Conservation (phyloP, 2,888 invertebrate genomes). For the Tenthredo livida region DNA sequence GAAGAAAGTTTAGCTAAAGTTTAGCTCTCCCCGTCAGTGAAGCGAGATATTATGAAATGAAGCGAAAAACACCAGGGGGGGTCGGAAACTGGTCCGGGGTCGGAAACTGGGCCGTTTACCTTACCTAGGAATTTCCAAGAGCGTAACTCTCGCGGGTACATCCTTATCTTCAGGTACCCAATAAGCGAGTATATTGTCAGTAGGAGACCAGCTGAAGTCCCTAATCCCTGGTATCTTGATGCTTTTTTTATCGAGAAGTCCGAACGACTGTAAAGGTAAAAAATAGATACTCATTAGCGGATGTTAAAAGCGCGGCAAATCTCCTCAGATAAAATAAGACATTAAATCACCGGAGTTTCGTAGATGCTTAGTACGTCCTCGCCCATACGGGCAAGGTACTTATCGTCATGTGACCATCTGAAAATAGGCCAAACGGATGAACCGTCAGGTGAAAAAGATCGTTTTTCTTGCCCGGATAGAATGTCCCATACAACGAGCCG, state of each 20-base stretch:
- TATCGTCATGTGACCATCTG: slow-evolving; percentile 98
- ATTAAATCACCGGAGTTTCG: slow-evolving; percentile 89
- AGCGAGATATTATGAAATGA: no score
- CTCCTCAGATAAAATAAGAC: slow-evolving; percentile 26
- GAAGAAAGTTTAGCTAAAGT: no score
- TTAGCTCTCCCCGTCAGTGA: no score
- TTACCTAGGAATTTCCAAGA: slow-evolving; percentile 93
- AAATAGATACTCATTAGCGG: background rate
- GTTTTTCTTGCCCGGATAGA: slow-evolving; percentile 94
- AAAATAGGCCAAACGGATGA: slow-evolving; percentile 95
- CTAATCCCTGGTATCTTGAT: slow-evolving; percentile 94
- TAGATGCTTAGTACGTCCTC: slow-evolving; percentile 94
- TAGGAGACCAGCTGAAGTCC: slow-evolving; percentile 99
- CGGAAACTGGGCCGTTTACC: no score
- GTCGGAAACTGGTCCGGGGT: no score
- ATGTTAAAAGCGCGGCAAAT: background rate
- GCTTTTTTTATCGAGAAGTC: slow-evolving; percentile 95
- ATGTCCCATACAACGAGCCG: slow-evolving; percentile 98
- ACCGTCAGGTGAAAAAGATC: slow-evolving; percentile 92
- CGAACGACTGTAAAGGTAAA: slow-evolving; percentile 86
- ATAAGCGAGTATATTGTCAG: slow-evolving; percentile 97
- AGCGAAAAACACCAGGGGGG: no score
- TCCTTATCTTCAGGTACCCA: slow-evolving; percentile 99
- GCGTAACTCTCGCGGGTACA: slow-evolving; percentile 96
- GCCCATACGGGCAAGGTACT: slow-evolving; percentile 94